A percentile compares a stretch with the other conserved stretches of the same genome.
Conservation (phyloP, 1,140 invertebrate species). For the Forficula auricularia region DNA sequence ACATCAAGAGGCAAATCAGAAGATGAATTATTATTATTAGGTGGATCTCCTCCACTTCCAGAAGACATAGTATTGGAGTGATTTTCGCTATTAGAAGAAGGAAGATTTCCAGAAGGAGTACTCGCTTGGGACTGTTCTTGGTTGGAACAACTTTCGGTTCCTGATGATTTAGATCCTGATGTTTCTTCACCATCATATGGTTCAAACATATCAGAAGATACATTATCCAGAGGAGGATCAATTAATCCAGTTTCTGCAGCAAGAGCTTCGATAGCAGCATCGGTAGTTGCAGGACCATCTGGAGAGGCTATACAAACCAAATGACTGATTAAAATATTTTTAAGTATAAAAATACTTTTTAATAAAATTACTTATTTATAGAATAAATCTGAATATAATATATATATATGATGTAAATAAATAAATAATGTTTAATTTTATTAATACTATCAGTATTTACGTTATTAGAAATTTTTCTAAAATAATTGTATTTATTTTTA, state of each 20-base stretch:
- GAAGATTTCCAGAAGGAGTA: not conserved
- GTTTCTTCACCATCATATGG: too few relatives aligned
- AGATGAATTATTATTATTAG: not conserved
- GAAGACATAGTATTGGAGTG: constrained; percentile 1
- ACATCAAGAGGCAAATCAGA: constrained; percentile 3
- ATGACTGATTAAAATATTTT: not conserved
- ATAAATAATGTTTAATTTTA: too few relatives aligned
- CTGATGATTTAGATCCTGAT: too few relatives aligned
- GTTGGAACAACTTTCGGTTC: not conserved
- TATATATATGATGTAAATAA: too few relatives aligned
- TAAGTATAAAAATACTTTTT: too few relatives aligned
- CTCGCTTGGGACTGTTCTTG: constrained; percentile 4
- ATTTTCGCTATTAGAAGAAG: constrained; percentile 7
- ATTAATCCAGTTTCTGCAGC: constrained; percentile 45
- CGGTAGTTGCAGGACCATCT: constrained; percentile 42
- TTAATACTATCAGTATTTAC: too few relatives aligned
- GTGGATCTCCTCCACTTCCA: not conserved
- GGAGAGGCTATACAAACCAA: constrained; percentile 21
- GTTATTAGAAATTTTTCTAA: too few relatives aligned
- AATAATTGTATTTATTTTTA: too few relatives aligned
- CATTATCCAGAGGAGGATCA: constrained; percentile 24
- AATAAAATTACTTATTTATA: not conserved
- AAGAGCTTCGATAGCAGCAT: constrained; percentile 42
- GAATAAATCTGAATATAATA: not conserved
- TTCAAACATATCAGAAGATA: too few relatives aligned